Conservation (phyloP, 2,888 invertebrate genomes). For the Odontothrips loti region DNA sequence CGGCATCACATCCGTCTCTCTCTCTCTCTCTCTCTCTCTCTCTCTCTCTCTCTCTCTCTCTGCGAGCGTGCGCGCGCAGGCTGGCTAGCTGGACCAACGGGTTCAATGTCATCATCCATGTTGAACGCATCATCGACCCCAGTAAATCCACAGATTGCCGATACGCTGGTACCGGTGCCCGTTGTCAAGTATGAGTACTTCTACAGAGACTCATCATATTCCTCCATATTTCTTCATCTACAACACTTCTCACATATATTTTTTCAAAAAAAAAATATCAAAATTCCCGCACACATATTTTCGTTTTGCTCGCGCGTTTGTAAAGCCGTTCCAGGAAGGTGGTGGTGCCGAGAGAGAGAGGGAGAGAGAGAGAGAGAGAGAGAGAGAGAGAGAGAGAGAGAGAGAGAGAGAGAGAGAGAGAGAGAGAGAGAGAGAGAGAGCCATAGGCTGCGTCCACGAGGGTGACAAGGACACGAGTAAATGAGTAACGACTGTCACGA, state of each 20-base stretch:
- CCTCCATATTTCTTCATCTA: no score
- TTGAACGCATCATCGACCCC: not conserved
- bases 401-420: not conserved
- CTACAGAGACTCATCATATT: no score
- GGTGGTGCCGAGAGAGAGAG: not conserved
- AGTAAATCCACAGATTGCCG: conserved; percentile 13
- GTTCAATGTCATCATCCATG: not conserved
- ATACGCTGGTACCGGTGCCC: no score
- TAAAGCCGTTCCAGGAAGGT: not conserved
- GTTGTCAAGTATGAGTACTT: no score
- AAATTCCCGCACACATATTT: no score
- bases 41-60: no score
- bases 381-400: not conserved
- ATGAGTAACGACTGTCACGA: not conserved
- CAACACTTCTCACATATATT: no score
- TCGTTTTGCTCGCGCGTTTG: no score
- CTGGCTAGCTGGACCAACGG: not conserved
- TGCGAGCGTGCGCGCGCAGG: no score
- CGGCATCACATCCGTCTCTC: no score
- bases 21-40: no score
- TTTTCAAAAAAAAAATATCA: no score
- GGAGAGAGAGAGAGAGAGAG: not conserved
- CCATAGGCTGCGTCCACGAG: not conserved
- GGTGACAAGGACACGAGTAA: conserved; percentile 22
- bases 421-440: not conserved